These are phyloP conservation scores for Pinctada fucata DNA, from an alignment of 2,888 invertebrate genomes.

Conservation along the genomic window DNA sequence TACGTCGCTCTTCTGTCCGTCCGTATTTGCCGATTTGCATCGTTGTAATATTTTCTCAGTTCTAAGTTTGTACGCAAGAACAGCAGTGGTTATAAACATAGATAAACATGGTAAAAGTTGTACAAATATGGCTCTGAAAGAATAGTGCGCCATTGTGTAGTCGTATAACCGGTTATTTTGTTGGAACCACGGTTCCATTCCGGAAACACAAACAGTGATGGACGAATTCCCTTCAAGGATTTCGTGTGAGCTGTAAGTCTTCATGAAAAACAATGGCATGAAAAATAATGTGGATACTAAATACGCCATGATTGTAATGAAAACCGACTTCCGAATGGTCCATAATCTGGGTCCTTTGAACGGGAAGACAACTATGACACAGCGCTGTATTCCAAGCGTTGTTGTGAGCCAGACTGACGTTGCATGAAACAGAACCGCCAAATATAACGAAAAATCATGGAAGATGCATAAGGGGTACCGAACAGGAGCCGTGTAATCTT, in stretches of 20 bases:
- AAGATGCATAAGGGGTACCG: slow-evolving; percentile 37
- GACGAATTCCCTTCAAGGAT: slow-evolving; percentile 21
- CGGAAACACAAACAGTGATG: slow-evolving; percentile 18
- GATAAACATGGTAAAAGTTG: slow-evolving; percentile 35
- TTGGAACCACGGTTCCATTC: slow-evolving; percentile 24
- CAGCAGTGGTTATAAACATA: slow-evolving; percentile 39
- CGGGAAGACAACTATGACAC: slow-evolving; percentile 39
- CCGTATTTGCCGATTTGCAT: slow-evolving; percentile 25
- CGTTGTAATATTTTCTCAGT: slow-evolving; percentile 39
- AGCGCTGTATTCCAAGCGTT: slow-evolving; percentile 39
- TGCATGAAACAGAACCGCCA: slow-evolving; percentile 38
- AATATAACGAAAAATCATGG: slow-evolving; percentile 37
- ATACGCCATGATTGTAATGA: slow-evolving; percentile 38
- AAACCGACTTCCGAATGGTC: slow-evolving; percentile 39
- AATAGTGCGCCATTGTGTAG: slow-evolving; percentile 29
- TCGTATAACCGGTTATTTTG: slow-evolving; percentile 13
- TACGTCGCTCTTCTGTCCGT: slow-evolving; percentile 38
- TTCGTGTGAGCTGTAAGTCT: slow-evolving; percentile 20
- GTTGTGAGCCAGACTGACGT: slow-evolving; percentile 42
- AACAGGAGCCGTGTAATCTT: slow-evolving; percentile 28
- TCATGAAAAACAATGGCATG: slow-evolving; percentile 39
- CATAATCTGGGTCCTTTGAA: slow-evolving; percentile 41
- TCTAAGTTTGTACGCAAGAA: slow-evolving; percentile 39
- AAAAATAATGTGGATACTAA: slow-evolving; percentile 33
- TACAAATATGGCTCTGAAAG: slow-evolving; percentile 34